A percentile compares a stretch with the other conserved stretches of the same genome.
These are phyloP conservation scores for Ormyrus pomaceus DNA, from an alignment of 2,888 invertebrate species.

Conservation along the genomic window DNA sequence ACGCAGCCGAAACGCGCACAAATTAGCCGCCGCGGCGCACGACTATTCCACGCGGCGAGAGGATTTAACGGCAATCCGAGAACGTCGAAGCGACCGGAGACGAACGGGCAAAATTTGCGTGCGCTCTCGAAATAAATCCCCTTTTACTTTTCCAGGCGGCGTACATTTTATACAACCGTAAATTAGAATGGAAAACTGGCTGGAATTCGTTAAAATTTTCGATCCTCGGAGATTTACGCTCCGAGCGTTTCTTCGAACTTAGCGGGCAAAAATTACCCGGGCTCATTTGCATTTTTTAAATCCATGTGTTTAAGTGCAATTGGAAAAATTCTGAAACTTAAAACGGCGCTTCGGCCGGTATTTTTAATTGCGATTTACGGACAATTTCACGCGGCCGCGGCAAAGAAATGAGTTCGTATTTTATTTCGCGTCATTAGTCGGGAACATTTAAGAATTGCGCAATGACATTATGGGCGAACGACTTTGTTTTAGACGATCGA, in stretches of 20 bases:
- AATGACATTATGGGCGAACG: constrained; percentile 5
- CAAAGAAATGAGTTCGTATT: constrained; percentile 5
- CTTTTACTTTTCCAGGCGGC: constrained; percentile 25
- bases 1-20: no score
- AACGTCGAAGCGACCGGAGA: constrained; percentile 16
- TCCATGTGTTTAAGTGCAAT: no score
- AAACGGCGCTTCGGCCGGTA: no score
- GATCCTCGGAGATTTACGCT: constrained; percentile 4
- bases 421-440: not conserved
- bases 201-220: constrained; percentile 29
- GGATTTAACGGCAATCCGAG: constrained; percentile 41
- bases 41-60: not conserved
- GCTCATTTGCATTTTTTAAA: no score
- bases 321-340: no score
- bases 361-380: constrained; percentile 13
- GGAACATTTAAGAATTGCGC: not conserved
- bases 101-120: not conserved
- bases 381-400: not conserved
- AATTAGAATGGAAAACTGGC: constrained; percentile 28
- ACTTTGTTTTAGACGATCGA: constrained; percentile 20
- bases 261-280: no score
- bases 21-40: no score
- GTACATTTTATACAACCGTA: constrained; percentile 34
- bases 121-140: constrained; percentile 19
- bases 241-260: no score